Conservation (phyloP, 2,888 invertebrate species). For the Melolontha melolontha region DNA sequence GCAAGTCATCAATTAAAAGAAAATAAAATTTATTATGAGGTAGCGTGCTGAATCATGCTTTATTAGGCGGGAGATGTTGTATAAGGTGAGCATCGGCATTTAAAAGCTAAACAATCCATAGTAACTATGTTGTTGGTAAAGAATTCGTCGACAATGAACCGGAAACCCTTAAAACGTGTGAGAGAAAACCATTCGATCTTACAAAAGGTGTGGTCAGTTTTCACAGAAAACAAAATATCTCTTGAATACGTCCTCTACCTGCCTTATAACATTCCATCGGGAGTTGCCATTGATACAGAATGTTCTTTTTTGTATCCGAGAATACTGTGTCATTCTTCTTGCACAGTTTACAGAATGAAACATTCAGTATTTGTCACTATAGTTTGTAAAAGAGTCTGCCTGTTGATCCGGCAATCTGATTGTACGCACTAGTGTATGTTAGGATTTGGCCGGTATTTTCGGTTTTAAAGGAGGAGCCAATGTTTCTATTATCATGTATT, state of each 20-base stretch:
- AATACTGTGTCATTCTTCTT: constrained; percentile 55
- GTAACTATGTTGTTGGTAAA: constrained; percentile 63
- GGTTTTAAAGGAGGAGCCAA: constrained; percentile 40
- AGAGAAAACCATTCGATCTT: constrained; percentile 61
- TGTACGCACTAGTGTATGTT: constrained; percentile 51
- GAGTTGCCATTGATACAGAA: constrained; percentile 63
- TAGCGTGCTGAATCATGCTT: constrained; percentile 57
- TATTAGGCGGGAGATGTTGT: constrained; percentile 55
- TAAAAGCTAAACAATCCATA: constrained; percentile 63
- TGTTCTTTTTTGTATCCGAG: constrained; percentile 59
- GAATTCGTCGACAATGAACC: constrained; percentile 64
- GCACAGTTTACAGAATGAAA: constrained; percentile 53
- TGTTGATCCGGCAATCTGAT: constrained; percentile 53
- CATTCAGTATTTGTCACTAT: constrained; percentile 58
- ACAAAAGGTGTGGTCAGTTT: constrained; percentile 67
- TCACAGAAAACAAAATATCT: constrained; percentile 65
- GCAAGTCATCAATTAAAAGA: constrained; percentile 32
- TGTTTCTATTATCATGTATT: constrained; percentile 43
- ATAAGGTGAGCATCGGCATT: constrained; percentile 61
- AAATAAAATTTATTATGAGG: constrained; percentile 29
- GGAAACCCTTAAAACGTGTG: constrained; percentile 66
- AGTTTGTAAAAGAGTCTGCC: constrained; percentile 51
- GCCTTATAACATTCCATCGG: constrained; percentile 60
- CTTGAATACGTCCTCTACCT: constrained; percentile 56
- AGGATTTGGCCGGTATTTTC: constrained; percentile 53